phyloP scores from a whole-genome alignment of 1,140 invertebrate species.

The Arion vulgaris region DNA sequence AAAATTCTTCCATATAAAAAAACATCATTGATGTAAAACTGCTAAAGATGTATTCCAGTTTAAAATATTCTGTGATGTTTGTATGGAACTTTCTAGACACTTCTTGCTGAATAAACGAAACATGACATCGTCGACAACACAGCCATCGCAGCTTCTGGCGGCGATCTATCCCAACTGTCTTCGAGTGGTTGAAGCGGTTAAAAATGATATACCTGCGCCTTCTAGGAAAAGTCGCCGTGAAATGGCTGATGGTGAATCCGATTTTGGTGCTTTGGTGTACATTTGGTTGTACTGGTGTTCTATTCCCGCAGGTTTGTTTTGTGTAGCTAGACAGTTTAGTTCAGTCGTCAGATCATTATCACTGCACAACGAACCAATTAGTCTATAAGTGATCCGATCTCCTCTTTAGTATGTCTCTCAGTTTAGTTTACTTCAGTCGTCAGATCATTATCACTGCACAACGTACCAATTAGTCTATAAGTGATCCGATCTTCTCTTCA shows the following conservation, averaged over 20 bases:
- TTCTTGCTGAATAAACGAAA: not conserved
- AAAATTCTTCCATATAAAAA: too few species aligned
- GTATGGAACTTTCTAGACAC: not conserved
- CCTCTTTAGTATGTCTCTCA: too few species aligned
- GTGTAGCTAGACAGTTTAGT: too few species aligned
- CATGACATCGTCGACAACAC: not conserved
- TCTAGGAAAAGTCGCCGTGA: not conserved
- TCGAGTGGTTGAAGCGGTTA: not conserved
- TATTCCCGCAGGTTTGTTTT: conserved; percentile 54
- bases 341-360: too few species aligned
- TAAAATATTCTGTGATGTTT: not conserved
- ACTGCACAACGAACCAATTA: too few species aligned
- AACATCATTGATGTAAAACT: not conserved
- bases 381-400: too few species aligned
- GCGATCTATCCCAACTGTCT: not conserved
- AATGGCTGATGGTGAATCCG: conserved; percentile 25
- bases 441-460: too few species aligned
- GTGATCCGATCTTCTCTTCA: too few species aligned
- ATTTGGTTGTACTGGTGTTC: conserved; percentile 67
- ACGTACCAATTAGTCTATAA: too few species aligned
- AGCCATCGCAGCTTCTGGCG: not conserved
- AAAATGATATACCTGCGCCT: not conserved
- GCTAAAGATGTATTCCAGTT: not conserved
- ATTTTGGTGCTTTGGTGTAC: conserved; percentile 64
- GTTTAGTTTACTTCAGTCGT: too few species aligned